Conservation (phyloP, 2,113 vertebrate genomes). For the Pithys albifrons region DNA sequence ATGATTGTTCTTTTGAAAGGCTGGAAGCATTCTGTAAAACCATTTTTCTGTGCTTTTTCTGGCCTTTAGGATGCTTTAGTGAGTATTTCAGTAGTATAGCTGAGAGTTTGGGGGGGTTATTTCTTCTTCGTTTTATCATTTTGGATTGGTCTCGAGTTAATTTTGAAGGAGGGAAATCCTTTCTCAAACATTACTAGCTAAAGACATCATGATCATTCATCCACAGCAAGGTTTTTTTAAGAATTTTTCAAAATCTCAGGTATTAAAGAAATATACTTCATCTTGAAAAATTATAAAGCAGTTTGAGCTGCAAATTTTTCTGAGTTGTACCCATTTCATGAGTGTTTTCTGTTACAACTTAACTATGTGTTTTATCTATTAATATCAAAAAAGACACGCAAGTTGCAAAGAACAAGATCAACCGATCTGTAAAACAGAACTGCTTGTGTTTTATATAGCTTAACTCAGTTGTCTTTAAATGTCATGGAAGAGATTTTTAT, state of each 20-base stretch:
- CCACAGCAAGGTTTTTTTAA: background rate
- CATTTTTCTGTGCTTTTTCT: background rate
- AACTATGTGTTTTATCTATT: background rate
- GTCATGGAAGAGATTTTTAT: background rate
- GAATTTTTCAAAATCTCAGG: background rate
- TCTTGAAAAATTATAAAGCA: background rate
- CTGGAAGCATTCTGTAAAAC: background rate
- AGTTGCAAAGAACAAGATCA: background rate
- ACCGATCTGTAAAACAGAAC: background rate
- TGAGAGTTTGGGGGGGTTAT: background rate
- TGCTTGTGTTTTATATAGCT: background rate
- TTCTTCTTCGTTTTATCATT: background rate
- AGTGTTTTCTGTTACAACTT: background rate
- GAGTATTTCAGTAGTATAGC: background rate
- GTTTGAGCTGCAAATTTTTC: background rate
- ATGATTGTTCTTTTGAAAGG: background rate
- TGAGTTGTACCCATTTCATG: background rate
- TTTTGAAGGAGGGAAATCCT: background rate
- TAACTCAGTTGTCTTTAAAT: background rate
- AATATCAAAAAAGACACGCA: background rate
- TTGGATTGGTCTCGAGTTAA: background rate
- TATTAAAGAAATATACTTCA: background rate
- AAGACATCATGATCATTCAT: background rate
- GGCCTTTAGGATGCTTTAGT: background rate
- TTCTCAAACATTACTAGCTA: background rate